A percentile compares a stretch with the other conserved stretches of the same genome.
phyloP scores from a whole-genome alignment of 23 tunicate species.

The Clavelina lepadiformis region DNA sequence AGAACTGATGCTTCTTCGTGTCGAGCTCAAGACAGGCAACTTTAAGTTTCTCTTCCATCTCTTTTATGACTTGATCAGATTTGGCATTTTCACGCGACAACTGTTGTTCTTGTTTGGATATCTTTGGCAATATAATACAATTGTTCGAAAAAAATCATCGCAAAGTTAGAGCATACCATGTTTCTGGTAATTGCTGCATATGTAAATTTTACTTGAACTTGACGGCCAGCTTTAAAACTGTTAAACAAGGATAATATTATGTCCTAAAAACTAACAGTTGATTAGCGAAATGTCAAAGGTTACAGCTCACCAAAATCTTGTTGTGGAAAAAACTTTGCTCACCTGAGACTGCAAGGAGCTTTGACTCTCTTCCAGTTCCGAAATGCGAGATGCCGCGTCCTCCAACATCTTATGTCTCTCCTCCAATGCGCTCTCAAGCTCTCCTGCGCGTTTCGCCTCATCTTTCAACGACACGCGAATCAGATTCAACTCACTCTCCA shows the following conservation, averaged over 20 bases:
- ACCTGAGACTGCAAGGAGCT: conserved; percentile 31
- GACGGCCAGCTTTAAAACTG: too few species aligned
- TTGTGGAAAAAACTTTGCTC: background rate
- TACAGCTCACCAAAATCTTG: too few species aligned
- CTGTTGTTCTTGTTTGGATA: conserved; percentile 44
- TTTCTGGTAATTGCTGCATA: too few species aligned
- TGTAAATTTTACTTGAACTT: too few species aligned
- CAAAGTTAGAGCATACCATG: too few species aligned
- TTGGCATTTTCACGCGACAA: conserved; percentile 4
- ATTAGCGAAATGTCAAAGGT: too few species aligned
- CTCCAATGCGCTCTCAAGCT: conserved; percentile 28
- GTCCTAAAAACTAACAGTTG: too few species aligned
- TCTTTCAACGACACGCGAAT: conserved; percentile 18
- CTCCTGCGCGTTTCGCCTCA: conserved; percentile 25
- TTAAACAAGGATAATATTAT: too few species aligned
- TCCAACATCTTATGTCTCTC: conserved; percentile 45
- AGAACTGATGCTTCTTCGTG: conserved; percentile 45
- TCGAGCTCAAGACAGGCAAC: conserved; percentile 54
- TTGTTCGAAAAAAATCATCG: too few species aligned
- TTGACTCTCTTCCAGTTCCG: conserved; percentile 47
- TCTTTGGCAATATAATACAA: conserved; percentile 16
- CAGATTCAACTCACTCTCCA: conserved; percentile 38
- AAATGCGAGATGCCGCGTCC: conserved; percentile 28
- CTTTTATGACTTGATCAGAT: conserved; percentile 12
- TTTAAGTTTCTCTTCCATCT: conserved; percentile 31